Evolutionary conservation across 30 jellyfish, hydroid and myxozoan species (phyloP).

Genomic region (Clytia hemisphaerica): DNA sequence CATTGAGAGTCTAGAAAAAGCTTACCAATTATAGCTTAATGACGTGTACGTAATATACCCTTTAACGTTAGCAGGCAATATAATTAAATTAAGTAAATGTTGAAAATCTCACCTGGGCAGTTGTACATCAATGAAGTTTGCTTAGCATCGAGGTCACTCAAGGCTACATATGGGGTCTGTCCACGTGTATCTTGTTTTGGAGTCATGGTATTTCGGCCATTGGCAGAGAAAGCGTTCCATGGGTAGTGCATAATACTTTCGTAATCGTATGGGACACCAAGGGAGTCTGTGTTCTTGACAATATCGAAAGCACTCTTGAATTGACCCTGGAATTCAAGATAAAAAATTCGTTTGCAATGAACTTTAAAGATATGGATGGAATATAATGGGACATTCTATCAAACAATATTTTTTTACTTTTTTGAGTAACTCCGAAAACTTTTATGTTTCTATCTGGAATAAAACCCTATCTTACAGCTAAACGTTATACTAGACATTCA

Average conservation of each 20-base stretch:
- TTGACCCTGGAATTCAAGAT: conserved; percentile 37
- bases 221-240: conserved; percentile 84
- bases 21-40: too few relatives aligned
- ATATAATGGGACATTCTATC: too few relatives aligned
- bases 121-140: conserved; percentile 64
- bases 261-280: conserved; percentile 72
- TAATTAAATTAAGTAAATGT: too few relatives aligned
- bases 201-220: conserved; percentile 62
- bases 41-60: too few relatives aligned
- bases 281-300: conserved; percentile 51
- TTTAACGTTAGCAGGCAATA: too few relatives aligned
- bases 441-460: too few relatives aligned
- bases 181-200: conserved; percentile 35
- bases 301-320: conserved; percentile 64
- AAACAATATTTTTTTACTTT: too few relatives aligned
- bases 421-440: too few relatives aligned
- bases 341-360: background rate
- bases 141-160: conserved; percentile 59
- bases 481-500: too few relatives aligned
- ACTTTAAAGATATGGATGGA: too few relatives aligned
- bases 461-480: too few relatives aligned
- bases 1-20: too few relatives aligned
- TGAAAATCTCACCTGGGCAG: conserved; percentile 37
- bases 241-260: conserved; percentile 91
- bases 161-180: conserved; percentile 48